A percentile compares a stretch with the other conserved stretches of the same genome.
These are phyloP conservation scores for Junonia oenone DNA, from an alignment of 2,888 invertebrate genomes.

Conservation along the genomic window DNA sequence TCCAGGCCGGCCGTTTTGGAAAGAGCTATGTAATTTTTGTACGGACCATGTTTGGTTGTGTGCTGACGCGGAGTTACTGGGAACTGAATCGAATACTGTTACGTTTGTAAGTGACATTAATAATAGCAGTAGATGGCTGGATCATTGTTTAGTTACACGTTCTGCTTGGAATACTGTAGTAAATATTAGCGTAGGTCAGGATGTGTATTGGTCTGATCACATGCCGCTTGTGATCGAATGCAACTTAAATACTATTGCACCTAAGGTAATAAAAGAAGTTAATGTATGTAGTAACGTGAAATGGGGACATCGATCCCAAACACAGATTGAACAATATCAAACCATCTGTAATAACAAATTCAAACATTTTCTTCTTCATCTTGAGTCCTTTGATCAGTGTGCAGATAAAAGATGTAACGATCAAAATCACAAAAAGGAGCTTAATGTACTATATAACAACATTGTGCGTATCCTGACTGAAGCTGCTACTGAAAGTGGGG, in stretches of 20 bases:
- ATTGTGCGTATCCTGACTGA: too few relatives aligned
- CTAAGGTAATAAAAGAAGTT: neutral
- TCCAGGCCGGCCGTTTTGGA: too few relatives aligned
- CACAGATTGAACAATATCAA: neutral
- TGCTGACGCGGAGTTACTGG: neutral
- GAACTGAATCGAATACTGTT: constrained; percentile 8
- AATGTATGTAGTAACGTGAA: neutral
- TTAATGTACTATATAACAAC: too few relatives aligned
- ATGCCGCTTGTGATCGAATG: too few relatives aligned
- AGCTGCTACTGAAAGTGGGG: too few relatives aligned
- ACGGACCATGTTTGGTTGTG: neutral
- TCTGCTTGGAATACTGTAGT: constrained; percentile 16
- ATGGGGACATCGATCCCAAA: neutral
- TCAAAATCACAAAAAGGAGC: neutral
- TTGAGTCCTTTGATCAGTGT: neutral
- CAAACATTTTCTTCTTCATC: neutral
- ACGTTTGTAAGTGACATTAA: constrained; percentile 20
- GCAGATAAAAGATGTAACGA: neutral
- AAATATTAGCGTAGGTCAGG: constrained; percentile 11
- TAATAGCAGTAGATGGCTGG: constrained; percentile 23
- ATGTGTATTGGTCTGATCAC: too few relatives aligned
- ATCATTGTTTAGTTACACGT: constrained; percentile 23
- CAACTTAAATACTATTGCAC: neutral
- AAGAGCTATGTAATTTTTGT: neutral
- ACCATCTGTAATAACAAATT: neutral